phyloP scores from a whole-genome alignment of 2,113 vertebrate genomes.

The Prionailurus bengalensis region DNA sequence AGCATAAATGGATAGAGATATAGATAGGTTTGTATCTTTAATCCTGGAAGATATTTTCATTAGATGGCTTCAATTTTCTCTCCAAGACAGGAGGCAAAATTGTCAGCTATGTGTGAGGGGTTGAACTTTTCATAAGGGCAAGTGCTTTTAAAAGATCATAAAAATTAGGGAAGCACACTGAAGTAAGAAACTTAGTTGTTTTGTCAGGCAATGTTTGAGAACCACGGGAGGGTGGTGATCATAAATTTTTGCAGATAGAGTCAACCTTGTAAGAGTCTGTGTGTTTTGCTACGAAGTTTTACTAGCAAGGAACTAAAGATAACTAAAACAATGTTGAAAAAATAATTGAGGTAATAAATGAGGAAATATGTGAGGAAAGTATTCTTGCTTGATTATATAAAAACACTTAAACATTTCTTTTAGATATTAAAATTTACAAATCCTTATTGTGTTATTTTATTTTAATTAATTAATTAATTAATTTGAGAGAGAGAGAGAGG shows the following conservation, averaged over 20 bases:
- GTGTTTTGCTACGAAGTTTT: background rate
- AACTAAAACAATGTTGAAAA: background rate
- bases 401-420: background rate
- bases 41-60: background rate
- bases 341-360: background rate
- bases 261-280: background rate
- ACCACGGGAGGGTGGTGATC: background rate
- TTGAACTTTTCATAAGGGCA: background rate
- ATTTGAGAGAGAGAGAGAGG: too few species aligned
- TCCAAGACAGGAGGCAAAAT: background rate
- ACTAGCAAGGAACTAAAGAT: background rate
- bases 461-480: too few species aligned
- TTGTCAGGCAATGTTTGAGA: background rate
- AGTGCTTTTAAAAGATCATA: background rate
- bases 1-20: background rate
- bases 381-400: background rate
- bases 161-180: background rate
- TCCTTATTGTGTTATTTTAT: background rate
- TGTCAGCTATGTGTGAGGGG: background rate
- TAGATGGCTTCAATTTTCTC: background rate
- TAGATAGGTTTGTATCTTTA: background rate
- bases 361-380: background rate
- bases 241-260: background rate
- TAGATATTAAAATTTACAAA: background rate
- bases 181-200: background rate